Evolutionary conservation across 1,140 invertebrate genomes (phyloP), one percentile per base, ranked within the genome.

Genomic region (Dendrolimus kikuchii): DNA sequence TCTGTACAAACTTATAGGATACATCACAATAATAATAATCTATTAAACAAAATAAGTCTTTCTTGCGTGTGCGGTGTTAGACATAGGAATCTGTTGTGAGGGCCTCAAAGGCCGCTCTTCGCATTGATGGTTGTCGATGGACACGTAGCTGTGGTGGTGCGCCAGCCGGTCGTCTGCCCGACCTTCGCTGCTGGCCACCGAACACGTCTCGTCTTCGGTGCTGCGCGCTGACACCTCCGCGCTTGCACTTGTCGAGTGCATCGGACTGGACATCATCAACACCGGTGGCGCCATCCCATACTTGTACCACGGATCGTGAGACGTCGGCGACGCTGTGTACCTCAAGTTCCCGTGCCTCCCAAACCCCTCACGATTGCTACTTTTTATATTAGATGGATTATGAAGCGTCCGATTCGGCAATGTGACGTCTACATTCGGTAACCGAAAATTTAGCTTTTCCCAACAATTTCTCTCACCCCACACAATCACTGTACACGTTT

Each of bases 391-490:
- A 68, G 76, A 81, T 57, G 82, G 71, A 53, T 84, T 86, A 72
- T 87, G 83, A 74, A 87, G 77, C 78, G 87, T 88, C 76, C 87
- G 86, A 82, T 88, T 84, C 47, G 87, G 85, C 51, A 87, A 78
- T 40, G 84, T 85, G 60, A 85, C 74, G 66, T 83, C 86, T 72
- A 85, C 88, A 77, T 96, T 94, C 23, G 95, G 95, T 91, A 98
- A 93, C 53, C 94, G 92, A 89, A 94, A 97, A 69, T 93, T 91
- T 62, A 97, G 88, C 84, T 96, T 96, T 69, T 96, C 94, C 95
- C 95, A 96, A 88, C 96, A 96, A 68, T 93, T 90, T 66, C 92
- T 93, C 67, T 96, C 95, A 51, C 94, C 93, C 94, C 94, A 96
- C 70, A 93, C 90, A 38, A 96, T 93, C 59, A 94, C 93, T 42